These are phyloP conservation scores for Parelbella ahira DNA, from an alignment of 2,888 invertebrate species.

Conservation along the genomic window DNA sequence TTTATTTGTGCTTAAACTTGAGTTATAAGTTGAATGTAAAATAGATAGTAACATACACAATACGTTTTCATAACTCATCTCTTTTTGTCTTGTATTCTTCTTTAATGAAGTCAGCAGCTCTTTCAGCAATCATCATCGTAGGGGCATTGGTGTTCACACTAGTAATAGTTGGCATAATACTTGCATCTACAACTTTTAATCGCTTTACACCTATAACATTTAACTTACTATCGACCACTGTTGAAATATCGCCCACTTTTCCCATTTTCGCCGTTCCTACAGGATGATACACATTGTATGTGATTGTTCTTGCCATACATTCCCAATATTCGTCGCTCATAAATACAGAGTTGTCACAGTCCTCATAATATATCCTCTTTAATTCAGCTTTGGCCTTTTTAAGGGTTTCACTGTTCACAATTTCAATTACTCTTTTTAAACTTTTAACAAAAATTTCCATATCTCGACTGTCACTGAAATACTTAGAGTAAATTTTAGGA, in stretches of 20 bases:
- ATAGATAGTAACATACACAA: no score
- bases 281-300: constrained; percentile 68
- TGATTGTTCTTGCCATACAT: constrained; percentile 65
- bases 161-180: constrained; percentile 67
- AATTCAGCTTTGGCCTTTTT: constrained; percentile 51
- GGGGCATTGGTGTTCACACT: constrained; percentile 68
- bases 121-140: constrained; percentile 69
- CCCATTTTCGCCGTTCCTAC: constrained; percentile 73
- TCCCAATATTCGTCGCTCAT: constrained; percentile 61
- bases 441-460: constrained; percentile 53
- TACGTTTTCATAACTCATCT: constrained; percentile 51
- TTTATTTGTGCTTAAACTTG: no score
- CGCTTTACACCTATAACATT: constrained; percentile 51
- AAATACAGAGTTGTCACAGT: constrained; percentile 55
- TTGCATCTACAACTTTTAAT: constrained; percentile 63
- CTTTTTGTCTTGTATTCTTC: constrained; percentile 41
- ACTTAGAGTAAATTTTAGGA: constrained; percentile 61
- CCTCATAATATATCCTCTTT: constrained; percentile 51
- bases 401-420: constrained; percentile 55
- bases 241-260: constrained; percentile 40
- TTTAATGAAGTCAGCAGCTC: constrained; percentile 67
- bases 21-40: no score
- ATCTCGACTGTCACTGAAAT: constrained; percentile 60
- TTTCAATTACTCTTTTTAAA: constrained; percentile 53
- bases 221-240: constrained; percentile 57